Conservation (phyloP, 1,140 invertebrate genomes). For the Drosophila nigrodunni region DNA sequence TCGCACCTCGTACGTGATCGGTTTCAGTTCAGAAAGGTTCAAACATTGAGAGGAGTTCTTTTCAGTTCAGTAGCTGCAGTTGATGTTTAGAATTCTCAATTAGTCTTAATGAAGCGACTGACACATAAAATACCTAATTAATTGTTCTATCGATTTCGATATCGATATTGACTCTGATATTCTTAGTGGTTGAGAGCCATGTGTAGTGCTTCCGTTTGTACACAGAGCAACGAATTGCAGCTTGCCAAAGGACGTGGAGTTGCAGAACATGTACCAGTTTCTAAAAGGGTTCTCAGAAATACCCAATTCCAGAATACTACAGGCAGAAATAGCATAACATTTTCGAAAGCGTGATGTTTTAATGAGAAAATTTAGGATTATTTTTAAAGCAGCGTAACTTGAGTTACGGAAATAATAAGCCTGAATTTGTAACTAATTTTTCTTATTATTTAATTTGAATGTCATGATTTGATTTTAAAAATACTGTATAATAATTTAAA, state of each 20-base stretch:
- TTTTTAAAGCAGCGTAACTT: too few relatives aligned
- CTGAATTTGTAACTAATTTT: too few relatives aligned
- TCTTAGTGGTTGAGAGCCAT: neutral
- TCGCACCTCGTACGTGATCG: conserved; percentile 21
- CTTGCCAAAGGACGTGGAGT: neutral
- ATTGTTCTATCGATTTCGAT: conserved; percentile 51
- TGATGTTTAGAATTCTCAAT: conserved; percentile 70
- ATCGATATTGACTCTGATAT: conserved; percentile 1
- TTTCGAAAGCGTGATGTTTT: too few relatives aligned
- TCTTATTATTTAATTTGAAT: too few relatives aligned
- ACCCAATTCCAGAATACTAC: neutral
- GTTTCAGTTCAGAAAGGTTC: neutral
- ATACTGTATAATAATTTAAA: too few relatives aligned
- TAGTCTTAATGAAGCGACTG: conserved; percentile 66
- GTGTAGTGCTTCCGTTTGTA: conserved; percentile 46
- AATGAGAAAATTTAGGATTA: too few relatives aligned
- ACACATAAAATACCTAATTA: conserved; percentile 76
- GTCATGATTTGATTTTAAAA: too few relatives aligned
- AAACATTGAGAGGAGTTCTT: neutral
- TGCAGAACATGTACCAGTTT: neutral
- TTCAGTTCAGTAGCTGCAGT: conserved; percentile 24
- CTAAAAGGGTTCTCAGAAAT: neutral
- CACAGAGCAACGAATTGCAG: neutral
- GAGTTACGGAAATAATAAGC: too few relatives aligned
- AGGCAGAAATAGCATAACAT: too few relatives aligned